These are phyloP conservation scores for Callosobruchus maculatus DNA, from an alignment of 2,888 invertebrate species.

Conservation along the genomic window DNA sequence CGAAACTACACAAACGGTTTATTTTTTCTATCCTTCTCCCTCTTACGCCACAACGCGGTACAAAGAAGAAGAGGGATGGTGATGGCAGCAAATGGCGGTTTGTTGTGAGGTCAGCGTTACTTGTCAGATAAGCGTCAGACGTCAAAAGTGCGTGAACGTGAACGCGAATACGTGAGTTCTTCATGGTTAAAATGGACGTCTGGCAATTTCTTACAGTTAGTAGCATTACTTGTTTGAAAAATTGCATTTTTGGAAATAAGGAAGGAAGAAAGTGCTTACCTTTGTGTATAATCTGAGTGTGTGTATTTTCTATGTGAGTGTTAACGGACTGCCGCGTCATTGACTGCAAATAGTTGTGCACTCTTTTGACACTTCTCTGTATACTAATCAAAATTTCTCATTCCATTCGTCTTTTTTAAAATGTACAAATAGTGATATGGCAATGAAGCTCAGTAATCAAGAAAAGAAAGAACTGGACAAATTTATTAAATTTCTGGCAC, in stretches of 20 bases:
- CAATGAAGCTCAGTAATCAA: constrained; percentile 51
- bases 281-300: not conserved
- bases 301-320: not conserved
- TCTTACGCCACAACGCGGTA: not conserved
- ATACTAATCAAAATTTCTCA: not conserved
- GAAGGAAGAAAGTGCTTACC: not conserved
- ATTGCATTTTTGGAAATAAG: not conserved
- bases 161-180: not conserved
- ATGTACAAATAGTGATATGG: not conserved
- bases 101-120: not conserved
- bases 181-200: not conserved
- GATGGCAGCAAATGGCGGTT: not conserved
- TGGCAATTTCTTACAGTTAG: not conserved
- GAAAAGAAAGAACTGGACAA: constrained; percentile 82
- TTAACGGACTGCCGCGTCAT: no score
- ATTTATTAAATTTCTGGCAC: constrained; percentile 81
- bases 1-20: no score
- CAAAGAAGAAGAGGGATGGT: not conserved
- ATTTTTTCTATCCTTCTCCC: not conserved
- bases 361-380: not conserved
- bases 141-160: not conserved
- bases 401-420: constrained; percentile 9
- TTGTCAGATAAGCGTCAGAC: no score
- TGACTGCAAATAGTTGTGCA: not conserved
- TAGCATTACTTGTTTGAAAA: not conserved